Base-by-base conservation (phyloP, 1,140 invertebrate genomes). In the Neuroterus valhalla region DNA sequence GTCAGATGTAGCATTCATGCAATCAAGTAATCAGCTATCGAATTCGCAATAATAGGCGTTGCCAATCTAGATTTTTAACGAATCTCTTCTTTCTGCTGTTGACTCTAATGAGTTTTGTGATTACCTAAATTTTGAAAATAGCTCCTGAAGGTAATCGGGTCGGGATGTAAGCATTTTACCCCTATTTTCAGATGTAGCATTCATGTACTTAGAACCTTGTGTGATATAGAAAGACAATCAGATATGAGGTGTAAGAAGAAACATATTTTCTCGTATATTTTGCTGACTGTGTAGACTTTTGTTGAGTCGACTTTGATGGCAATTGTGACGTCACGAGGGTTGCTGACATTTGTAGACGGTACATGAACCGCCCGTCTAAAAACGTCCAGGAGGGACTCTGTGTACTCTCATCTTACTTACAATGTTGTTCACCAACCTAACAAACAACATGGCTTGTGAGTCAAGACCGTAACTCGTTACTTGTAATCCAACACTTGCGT, bases 261-360 rank as follows among this genome's bases (percentile, higher is more conserved):
- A 69, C 66, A 72, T 74, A 78, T 69, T 71, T 50, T 66, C 52
- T 70, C 38, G 21, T 15, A 31, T 14, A 48, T 78, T 78, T 23
- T 78, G 76, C 76, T 78, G 76, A 78, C 70, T 68, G 52, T 48
- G 55, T 70, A 66, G 52, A 66, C 55, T 70, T 50, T 66, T 46
- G 55, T 45, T 11, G 43, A 5, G 11, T 42, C 45, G 42, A 70
- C 69, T 55, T 38, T 43, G 5, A 46, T 71, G 17, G 12, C 23
- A 66, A 66, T 44, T 43, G 14, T 66, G 52, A 66, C 70, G 70
- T 62, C 48, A 62, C 52, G 48, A 50, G 48, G 48, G 48, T 50
- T 50, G 38, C 26, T 38, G 62, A 62, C 52, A 62, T 44, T 38
- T 38, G n/a, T 43, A 71, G 70, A 66, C 70, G 70, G 70, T 71